A percentile compares a stretch with the other conserved stretches of the same genome.
These are phyloP conservation scores for Hippoglossus stenolepis DNA, from an alignment of 2,113 vertebrate species.

Conservation along the genomic window DNA sequence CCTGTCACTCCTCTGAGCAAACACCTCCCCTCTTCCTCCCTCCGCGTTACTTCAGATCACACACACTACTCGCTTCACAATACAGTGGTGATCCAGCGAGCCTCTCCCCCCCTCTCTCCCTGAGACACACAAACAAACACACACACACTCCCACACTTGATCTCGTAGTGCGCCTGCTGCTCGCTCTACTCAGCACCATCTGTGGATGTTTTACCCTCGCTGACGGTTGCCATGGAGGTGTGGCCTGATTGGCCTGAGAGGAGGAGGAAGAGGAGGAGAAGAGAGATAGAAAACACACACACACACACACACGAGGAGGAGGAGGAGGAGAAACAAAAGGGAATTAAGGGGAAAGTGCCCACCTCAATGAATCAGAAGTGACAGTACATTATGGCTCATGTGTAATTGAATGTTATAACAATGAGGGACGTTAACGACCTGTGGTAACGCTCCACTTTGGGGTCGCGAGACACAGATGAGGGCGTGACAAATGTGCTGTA, in stretches of 20 bases:
- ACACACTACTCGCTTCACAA: slow-evolving; percentile 34
- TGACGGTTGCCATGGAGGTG: slow-evolving; percentile 86
- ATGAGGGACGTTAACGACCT: slow-evolving; percentile 49
- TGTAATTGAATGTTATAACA: slow-evolving; percentile 54
- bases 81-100: slow-evolving; percentile 54
- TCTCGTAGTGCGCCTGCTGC: slow-evolving; percentile 75
- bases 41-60: slow-evolving; percentile 34
- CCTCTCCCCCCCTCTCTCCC: slow-evolving; percentile 51
- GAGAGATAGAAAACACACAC: slow-evolving; percentile 10
- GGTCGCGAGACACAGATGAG: slow-evolving; percentile 19
- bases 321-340: slow-evolving; percentile 46
- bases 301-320: slow-evolving; percentile 20
- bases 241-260: slow-evolving; percentile 79
- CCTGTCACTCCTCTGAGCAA: slow-evolving; percentile 40
- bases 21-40: slow-evolving; percentile 37
- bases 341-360: slow-evolving; percentile 73
- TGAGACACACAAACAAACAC: slow-evolving; percentile 66
- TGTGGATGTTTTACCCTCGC: slow-evolving; percentile 85
- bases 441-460: slow-evolving; percentile 32
- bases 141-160: slow-evolving; percentile 70
- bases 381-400: slow-evolving; percentile 66
- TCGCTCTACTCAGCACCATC: slow-evolving; percentile 83
- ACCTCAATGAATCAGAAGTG: slow-evolving; percentile 85
- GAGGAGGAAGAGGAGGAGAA: slow-evolving; percentile 56
- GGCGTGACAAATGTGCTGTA: slow-evolving; percentile 11